Percentiles rank a stretch among this genome's conserved stretches.
These are phyloP conservation scores for Boloria selene DNA, from an alignment of 2,888 invertebrate genomes.

Conservation along the genomic window DNA sequence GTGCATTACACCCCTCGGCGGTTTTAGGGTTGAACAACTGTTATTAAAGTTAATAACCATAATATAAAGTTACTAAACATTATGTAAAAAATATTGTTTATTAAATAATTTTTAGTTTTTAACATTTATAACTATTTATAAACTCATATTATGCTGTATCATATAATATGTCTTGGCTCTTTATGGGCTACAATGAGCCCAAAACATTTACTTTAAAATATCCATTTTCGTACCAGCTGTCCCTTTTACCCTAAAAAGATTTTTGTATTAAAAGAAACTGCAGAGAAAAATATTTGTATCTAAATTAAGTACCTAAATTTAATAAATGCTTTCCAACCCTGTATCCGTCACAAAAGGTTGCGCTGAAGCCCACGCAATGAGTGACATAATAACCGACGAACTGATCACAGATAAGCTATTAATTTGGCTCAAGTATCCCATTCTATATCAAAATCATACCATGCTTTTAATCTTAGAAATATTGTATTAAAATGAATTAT, in stretches of 20 bases:
- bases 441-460: conserved; percentile 61
- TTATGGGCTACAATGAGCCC: too few relatives aligned
- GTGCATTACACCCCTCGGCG: conserved; percentile 64
- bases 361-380: conserved; percentile 63
- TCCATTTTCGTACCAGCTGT: too few relatives aligned
- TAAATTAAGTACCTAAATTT: not conserved
- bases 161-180: too few relatives aligned
- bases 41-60: not conserved
- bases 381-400: conserved; percentile 74
- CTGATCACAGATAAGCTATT: conserved; percentile 76
- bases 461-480: conserved; percentile 41
- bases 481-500: conserved; percentile 23
- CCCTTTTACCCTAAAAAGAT: too few relatives aligned
- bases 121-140: too few relatives aligned
- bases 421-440: conserved; percentile 77
- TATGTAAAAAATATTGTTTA: too few relatives aligned
- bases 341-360: conserved; percentile 53
- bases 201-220: too few relatives aligned
- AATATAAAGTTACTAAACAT: too few relatives aligned
- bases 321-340: conserved; percentile 54
- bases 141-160: too few relatives aligned
- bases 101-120: too few relatives aligned
- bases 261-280: not conserved
- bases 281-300: not conserved
- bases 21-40: conserved; percentile 54